phyloP scores from a whole-genome alignment of 2,113 vertebrate species.

The Mustela lutreola region DNA sequence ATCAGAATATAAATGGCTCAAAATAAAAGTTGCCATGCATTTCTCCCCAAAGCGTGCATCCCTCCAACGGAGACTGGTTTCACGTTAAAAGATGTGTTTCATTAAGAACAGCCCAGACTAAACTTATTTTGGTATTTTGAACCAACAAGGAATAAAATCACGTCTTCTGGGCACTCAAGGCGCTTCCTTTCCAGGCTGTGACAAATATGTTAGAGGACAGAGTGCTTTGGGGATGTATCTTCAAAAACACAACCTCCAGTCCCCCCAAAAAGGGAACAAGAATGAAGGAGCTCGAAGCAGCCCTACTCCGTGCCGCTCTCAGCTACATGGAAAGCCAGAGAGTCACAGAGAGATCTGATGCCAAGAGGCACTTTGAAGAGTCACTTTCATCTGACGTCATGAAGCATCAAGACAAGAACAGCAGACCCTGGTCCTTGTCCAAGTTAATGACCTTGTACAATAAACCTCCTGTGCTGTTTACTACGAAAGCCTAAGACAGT shows the following conservation, averaged over 20 bases:
- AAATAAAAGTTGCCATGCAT: not conserved
- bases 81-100: not conserved
- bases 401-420: not conserved
- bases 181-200: rapidly evolving
- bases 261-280: no score
- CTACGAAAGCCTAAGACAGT: rapidly evolving
- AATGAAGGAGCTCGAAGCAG: not conserved
- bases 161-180: rapidly evolving
- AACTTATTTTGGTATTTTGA: not conserved
- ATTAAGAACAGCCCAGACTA: not conserved
- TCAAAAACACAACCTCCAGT: not conserved
- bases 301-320: rapidly evolving
- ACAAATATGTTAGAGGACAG: not conserved
- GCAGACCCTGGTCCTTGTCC: not conserved
- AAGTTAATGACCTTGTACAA: no score
- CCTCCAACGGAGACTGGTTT: not conserved
- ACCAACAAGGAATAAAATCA: not conserved
- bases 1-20: not conserved
- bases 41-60: not conserved
- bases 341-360: not conserved
- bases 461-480: rapidly evolving
- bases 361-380: not conserved
- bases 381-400: not conserved
- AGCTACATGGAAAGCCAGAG: rapidly evolving
- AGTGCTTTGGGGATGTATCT: not conserved